A percentile compares a stretch with the other conserved stretches of the same genome.
These are phyloP conservation scores for Hyppa rectilinea DNA, from an alignment of 2,888 invertebrate genomes.

Conservation along the genomic window DNA sequence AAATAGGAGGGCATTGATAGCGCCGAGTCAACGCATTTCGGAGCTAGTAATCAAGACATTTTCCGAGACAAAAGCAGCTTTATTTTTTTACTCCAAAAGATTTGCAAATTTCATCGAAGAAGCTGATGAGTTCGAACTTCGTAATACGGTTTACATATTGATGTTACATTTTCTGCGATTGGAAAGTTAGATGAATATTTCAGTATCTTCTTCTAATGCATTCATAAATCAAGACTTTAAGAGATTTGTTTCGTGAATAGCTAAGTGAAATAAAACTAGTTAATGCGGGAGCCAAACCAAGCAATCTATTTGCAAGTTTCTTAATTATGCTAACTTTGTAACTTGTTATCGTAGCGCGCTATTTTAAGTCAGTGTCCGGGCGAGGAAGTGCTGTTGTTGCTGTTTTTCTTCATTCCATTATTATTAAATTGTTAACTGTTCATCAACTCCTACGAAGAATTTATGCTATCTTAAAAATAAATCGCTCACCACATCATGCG, in stretches of 20 bases:
- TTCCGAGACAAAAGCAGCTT: constrained; percentile 50
- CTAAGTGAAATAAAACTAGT: constrained; percentile 36
- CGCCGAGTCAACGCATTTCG: constrained; percentile 55
- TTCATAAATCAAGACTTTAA: constrained; percentile 24
- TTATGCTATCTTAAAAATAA: neutral
- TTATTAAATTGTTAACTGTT: neutral
- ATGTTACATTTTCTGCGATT: constrained; percentile 48
- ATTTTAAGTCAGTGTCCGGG: constrained; percentile 21
- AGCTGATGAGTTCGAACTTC: constrained; percentile 54
- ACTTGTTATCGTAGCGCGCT: constrained; percentile 21
- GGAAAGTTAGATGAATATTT: constrained; percentile 39
- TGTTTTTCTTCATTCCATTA: neutral
- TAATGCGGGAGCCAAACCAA: constrained; percentile 33
- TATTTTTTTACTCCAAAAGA: constrained; percentile 55
- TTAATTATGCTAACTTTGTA: constrained; percentile 44
- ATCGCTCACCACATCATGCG: neutral
- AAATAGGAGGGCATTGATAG: constrained; percentile 73
- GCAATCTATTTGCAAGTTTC: constrained; percentile 48
- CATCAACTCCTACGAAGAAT: neutral
- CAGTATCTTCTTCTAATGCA: constrained; percentile 18
- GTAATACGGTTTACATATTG: constrained; percentile 57
- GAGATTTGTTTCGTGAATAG: constrained; percentile 15
- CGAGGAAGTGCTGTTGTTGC: neutral
- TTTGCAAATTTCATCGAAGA: constrained; percentile 54
- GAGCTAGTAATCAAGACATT: constrained; percentile 56